Conservation (phyloP, 2,113 vertebrate species). For the Phrynosoma blainvillii region DNA sequence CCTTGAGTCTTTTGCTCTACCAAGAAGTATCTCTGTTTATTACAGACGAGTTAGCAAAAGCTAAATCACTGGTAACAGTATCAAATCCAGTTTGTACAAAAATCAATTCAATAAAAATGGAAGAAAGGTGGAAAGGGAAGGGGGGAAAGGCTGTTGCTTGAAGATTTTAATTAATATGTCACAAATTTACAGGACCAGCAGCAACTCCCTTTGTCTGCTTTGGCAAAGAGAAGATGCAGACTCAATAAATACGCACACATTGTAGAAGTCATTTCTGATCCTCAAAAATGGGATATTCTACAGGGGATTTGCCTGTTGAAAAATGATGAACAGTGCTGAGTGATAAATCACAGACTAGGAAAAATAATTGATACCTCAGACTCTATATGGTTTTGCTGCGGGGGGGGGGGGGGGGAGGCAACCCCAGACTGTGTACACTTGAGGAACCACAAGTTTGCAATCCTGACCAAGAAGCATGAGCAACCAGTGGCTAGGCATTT, state of each 20-base stretch:
- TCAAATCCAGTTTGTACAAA: slow-evolving; percentile 35
- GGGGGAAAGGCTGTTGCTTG: background rate
- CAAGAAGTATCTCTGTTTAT: background rate
- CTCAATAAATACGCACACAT: slow-evolving; percentile 13
- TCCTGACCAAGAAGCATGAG: no score
- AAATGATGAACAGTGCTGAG: background rate
- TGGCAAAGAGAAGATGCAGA: slow-evolving; percentile 11
- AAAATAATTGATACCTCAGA: background rate
- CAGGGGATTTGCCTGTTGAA: background rate
- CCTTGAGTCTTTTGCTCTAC: background rate
- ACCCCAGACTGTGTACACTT: no score
- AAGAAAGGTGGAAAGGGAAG: background rate
- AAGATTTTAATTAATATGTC: slow-evolving; percentile 47
- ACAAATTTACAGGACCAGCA: slow-evolving; percentile 1
- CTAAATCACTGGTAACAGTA: slow-evolving; percentile 25
- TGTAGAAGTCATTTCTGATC: background rate
- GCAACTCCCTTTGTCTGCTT: background rate
- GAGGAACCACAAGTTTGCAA: no score
- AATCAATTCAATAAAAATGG: slow-evolving; percentile 38
- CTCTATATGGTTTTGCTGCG: no score
- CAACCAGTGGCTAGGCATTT: no score
- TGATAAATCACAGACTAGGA: background rate
- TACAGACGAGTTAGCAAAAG: background rate
- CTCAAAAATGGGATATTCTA: slow-evolving; percentile 1
- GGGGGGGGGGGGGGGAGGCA: no score